Evolutionary conservation across 2,888 invertebrate species (phyloP).

Genomic region (Chaetogeoica ovagalla): DNA sequence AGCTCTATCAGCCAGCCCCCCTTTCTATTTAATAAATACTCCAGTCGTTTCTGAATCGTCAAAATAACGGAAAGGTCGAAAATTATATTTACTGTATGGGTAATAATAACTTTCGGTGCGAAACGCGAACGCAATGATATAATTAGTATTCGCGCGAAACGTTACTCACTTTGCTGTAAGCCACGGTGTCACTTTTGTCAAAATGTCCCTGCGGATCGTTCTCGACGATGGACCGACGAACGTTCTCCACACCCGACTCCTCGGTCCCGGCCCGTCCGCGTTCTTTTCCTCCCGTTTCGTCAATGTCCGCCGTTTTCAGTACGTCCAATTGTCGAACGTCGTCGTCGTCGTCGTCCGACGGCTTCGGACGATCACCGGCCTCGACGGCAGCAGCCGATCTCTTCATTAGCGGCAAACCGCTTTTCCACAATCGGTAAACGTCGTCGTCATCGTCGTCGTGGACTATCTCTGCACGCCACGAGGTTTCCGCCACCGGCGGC

Average conservation of each 20-base stretch:
- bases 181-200: neutral
- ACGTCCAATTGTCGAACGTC: slow-evolving; percentile 41
- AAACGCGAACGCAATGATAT: neutral
- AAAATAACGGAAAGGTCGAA: too few relatives aligned
- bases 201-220: neutral
- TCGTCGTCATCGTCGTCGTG: neutral
- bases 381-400: neutral
- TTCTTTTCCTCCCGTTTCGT: too few relatives aligned
- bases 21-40: too few relatives aligned
- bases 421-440: slow-evolving; percentile 27
- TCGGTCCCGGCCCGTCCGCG: too few relatives aligned
- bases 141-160: neutral
- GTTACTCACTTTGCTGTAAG: slow-evolving; percentile 20
- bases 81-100: too few relatives aligned
- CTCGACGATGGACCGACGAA: slow-evolving; percentile 20
- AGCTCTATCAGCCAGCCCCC: too few relatives aligned
- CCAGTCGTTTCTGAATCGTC: too few relatives aligned
- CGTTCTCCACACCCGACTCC: neutral
- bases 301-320: neutral
- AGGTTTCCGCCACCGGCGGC: too few relatives aligned
- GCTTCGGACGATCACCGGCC: too few relatives aligned
- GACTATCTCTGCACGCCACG: neutral
- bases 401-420: slow-evolving; percentile 36
- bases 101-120: too few relatives aligned
- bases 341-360: slow-evolving; percentile 30